Evolutionary conservation across 2,888 invertebrate species (phyloP).

Genomic region (Tenthredo mesomela): DNA sequence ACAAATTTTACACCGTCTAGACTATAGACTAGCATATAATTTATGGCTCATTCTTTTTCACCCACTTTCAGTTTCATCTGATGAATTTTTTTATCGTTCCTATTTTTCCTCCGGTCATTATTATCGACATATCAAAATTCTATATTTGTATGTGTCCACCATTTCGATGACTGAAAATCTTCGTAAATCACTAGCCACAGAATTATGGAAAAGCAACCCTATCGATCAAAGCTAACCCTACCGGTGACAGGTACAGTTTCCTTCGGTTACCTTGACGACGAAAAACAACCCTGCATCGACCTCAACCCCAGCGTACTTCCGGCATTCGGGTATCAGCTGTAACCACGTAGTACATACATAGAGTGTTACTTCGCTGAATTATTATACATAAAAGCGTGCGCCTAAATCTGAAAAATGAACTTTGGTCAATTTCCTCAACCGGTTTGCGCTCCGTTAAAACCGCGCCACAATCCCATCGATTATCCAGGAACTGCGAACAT

Average conservation of each 20-base stretch:
- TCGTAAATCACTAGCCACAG: not conserved
- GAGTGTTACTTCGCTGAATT: not conserved
- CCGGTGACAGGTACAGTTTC: slow-evolving; percentile 41
- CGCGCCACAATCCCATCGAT: slow-evolving; percentile 59
- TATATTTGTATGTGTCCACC: not conserved
- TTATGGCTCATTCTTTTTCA: slow-evolving; percentile 32
- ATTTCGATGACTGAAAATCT: not conserved
- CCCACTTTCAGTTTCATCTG: not conserved
- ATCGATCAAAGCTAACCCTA: not conserved
- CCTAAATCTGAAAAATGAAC: slow-evolving; percentile 36
- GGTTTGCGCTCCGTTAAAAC: slow-evolving; percentile 57
- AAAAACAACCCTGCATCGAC: slow-evolving; percentile 33
- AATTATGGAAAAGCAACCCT: not conserved
- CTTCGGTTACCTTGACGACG: slow-evolving; percentile 46
- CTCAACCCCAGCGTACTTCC: slow-evolving; percentile 23
- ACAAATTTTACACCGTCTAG: slow-evolving; percentile 45
- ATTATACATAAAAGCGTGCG: slow-evolving; percentile 10
- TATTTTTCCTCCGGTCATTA: not conserved
- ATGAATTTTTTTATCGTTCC: slow-evolving; percentile 23
- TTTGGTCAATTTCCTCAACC: slow-evolving; percentile 50
- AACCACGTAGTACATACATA: not conserved
- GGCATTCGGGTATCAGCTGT: slow-evolving; percentile 27
- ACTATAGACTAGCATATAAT: slow-evolving; percentile 36
- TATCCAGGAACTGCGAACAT: slow-evolving; percentile 65
- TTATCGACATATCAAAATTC: not conserved